Conservation (phyloP, 2,113 vertebrate species). For the Pavo muticus region DNA sequence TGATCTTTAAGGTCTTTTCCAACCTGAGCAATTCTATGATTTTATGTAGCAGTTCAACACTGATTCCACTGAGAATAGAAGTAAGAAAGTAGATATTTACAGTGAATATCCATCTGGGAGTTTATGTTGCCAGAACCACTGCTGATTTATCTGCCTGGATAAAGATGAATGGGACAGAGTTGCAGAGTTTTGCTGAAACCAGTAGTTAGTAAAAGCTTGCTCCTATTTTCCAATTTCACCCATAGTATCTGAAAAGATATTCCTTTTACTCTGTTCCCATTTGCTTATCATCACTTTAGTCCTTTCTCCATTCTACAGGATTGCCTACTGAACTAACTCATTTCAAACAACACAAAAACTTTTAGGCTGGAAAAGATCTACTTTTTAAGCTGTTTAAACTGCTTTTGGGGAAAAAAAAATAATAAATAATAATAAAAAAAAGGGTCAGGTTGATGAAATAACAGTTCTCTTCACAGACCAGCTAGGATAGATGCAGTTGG, state of each 20-base stretch:
- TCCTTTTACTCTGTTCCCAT: neutral
- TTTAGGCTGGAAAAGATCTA: neutral
- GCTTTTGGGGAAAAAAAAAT: neutral
- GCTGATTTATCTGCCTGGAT: neutral
- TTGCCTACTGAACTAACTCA: neutral
- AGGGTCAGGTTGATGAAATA: neutral
- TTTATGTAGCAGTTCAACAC: neutral
- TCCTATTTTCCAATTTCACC: neutral
- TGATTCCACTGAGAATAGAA: neutral
- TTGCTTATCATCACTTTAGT: neutral
- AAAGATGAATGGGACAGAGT: neutral
- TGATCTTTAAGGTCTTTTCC: too few relatives aligned
- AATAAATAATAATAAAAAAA: neutral
- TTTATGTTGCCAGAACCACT: neutral
- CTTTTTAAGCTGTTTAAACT: neutral
- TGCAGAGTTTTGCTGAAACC: neutral
- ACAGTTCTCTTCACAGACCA: neutral
- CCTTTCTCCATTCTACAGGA: neutral
- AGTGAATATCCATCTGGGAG: neutral
- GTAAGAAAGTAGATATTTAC: neutral
- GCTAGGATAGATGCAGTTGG: neutral
- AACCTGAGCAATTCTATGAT: too few relatives aligned
- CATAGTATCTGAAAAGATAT: neutral
- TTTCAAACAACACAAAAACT: neutral
- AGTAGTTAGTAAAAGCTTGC: neutral